Conservation (phyloP, 37 sponge, comb jelly and placozoan genomes). For the Tethya wilhelma region DNA sequence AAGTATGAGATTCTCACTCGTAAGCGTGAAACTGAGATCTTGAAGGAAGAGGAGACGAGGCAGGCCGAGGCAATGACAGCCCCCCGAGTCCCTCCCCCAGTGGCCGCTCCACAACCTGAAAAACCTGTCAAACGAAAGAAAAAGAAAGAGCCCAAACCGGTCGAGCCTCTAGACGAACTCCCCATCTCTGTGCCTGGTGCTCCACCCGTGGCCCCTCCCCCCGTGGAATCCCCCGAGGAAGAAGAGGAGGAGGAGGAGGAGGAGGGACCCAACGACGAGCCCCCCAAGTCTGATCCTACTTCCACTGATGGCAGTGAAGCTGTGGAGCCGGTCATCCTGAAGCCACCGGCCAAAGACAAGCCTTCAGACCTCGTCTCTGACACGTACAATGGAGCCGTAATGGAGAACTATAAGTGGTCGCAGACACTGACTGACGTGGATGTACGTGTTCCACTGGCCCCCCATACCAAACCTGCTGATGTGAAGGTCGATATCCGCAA, state of each 20-base stretch:
- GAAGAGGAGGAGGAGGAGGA: not conserved
- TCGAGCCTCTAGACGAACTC: conserved; percentile 26
- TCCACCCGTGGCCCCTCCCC: not conserved
- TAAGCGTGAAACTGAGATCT: conserved; percentile 56
- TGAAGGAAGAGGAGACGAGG: conserved; percentile 39
- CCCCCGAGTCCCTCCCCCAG: too few relatives aligned
- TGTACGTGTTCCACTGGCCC: conserved; percentile 62
- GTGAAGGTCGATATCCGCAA: conserved; percentile 78
- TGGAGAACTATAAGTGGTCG: conserved; percentile 89
- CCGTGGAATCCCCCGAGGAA: not conserved
- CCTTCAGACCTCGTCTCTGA: conserved; percentile 55
- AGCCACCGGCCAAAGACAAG: not conserved
- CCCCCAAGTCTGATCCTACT: conserved; percentile 3
- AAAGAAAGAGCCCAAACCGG: conserved; percentile 30
- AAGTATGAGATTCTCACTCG: conserved; percentile 75
- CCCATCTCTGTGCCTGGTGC: conserved; percentile 35
- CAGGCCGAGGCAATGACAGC: too few relatives aligned
- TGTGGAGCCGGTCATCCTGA: not conserved
- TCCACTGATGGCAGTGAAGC: not conserved
- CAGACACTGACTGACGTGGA: conserved; percentile 92
- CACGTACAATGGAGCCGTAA: conserved; percentile 85
- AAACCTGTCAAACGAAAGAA: too few relatives aligned
- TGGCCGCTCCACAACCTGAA: not conserved
- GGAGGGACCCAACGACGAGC: not conserved
- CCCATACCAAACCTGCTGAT: conserved; percentile 75